Evolutionary conservation across 1,140 invertebrate genomes (phyloP).

Genomic region (Eriocheir sinensis): DNA sequence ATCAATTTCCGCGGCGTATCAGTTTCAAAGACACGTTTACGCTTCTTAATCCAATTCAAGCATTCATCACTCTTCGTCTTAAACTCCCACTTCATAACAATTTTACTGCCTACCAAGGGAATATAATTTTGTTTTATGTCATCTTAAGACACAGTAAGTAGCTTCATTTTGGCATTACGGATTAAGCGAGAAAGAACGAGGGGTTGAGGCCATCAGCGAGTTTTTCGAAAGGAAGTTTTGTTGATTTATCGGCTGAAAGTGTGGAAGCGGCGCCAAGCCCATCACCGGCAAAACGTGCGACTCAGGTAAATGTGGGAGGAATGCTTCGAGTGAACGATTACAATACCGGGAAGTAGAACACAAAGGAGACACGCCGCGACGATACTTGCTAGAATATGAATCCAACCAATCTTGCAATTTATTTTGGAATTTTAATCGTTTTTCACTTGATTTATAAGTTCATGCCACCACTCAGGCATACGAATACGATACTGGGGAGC

Average conservation of each 20-base stretch:
- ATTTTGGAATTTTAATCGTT: no score
- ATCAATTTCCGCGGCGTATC: no score
- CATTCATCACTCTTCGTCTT: neutral
- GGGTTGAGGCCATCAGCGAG: neutral
- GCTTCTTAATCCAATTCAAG: neutral
- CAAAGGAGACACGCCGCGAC: neutral
- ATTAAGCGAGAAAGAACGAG: neutral
- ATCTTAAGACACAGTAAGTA: neutral
- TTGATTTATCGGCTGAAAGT: neutral
- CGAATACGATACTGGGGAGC: no score
- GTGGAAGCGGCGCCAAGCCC: neutral
- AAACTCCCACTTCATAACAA: neutral
- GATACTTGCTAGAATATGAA: no score
- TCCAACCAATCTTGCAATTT: no score
- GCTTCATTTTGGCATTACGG: neutral
- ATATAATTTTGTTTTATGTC: neutral
- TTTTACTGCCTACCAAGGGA: neutral
- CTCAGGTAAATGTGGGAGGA: neutral
- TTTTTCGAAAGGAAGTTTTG: neutral
- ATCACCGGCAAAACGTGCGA: neutral
- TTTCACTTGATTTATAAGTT: no score
- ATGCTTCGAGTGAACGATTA: neutral
- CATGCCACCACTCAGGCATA: no score
- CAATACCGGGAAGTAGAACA: neutral
- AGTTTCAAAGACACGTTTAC: neutral